Conservation (phyloP, 2,888 invertebrate genomes). For the Acronicta aceris region DNA sequence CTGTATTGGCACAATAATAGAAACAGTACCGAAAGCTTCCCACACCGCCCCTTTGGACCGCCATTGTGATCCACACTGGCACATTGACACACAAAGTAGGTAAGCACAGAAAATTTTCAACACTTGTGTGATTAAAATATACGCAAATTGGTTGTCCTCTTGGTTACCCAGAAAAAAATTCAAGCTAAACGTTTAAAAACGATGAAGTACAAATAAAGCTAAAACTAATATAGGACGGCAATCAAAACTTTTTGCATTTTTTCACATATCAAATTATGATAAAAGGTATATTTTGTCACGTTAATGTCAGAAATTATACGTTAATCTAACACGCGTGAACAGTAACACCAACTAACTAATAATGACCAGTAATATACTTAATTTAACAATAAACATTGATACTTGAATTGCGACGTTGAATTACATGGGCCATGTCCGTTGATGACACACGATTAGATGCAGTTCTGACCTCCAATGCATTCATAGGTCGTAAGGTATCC, state of each 20-base stretch:
- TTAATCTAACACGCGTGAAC: slow-evolving; percentile 42
- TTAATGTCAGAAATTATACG: neutral
- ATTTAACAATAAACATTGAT: slow-evolving; percentile 59
- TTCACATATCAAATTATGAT: neutral
- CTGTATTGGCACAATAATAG: slow-evolving; percentile 78
- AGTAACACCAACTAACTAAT: slow-evolving; percentile 52
- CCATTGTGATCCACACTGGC: slow-evolving; percentile 64
- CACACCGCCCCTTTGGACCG: slow-evolving; percentile 76
- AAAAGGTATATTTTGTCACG: neutral
- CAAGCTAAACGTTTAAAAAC: neutral
- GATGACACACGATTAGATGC: slow-evolving; percentile 54
- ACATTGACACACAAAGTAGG: slow-evolving; percentile 71
- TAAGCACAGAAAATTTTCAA: neutral
- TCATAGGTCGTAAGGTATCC: slow-evolving; percentile 26
- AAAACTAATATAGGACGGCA: too few relatives aligned
- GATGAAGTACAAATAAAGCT: too few relatives aligned
- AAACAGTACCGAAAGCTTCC: slow-evolving; percentile 79
- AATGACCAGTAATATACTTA: slow-evolving; percentile 65
- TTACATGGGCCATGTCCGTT: slow-evolving; percentile 46
- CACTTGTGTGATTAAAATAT: neutral
- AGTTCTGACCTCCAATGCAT: slow-evolving; percentile 47
- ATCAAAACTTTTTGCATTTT: neutral
- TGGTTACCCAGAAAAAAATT: neutral
- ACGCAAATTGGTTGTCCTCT: neutral
- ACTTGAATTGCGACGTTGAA: slow-evolving; percentile 63